These are phyloP conservation scores for Lycopodina hypogea DNA, from an alignment of 37 sponge, comb jelly and placozoan genomes.

Conservation along the genomic window DNA sequence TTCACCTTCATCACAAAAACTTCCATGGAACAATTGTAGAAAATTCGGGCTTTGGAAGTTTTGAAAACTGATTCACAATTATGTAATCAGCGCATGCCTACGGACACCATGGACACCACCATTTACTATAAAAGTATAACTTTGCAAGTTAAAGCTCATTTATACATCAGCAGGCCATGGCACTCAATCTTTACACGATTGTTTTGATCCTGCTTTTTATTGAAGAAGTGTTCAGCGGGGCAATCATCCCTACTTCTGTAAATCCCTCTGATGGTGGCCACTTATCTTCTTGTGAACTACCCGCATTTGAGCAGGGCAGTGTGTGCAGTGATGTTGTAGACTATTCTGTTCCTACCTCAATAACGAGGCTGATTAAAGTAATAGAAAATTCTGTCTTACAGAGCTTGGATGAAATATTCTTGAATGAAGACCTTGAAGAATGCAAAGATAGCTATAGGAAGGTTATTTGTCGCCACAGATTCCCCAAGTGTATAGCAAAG, in stretches of 20 bases:
- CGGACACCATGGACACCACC: too few species aligned
- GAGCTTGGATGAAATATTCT: not conserved
- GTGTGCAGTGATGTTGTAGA: not conserved
- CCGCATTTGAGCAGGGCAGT: not conserved
- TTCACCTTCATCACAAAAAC: too few species aligned
- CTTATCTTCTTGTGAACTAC: not conserved
- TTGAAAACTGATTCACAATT: too few species aligned
- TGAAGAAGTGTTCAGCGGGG: too few species aligned
- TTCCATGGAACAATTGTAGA: too few species aligned
- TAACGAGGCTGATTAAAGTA: not conserved
- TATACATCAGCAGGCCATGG: too few species aligned
- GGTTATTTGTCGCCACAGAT: slow-evolving; percentile 1
- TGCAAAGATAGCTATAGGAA: not conserved
- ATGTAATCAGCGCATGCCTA: too few species aligned
- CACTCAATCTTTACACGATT: too few species aligned
- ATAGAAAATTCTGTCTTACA: not conserved
- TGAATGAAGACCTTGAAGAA: not conserved
- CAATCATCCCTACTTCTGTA: not conserved
- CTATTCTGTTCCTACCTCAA: slow-evolving; percentile 10
- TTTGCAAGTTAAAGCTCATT: too few species aligned
- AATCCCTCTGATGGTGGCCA: slow-evolving; percentile 16
- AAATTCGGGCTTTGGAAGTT: too few species aligned
- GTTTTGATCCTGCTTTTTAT: too few species aligned
- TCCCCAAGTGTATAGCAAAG: slow-evolving; percentile 6
- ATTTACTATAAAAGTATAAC: too few species aligned